A percentile compares a stretch with the other conserved stretches of the same genome.
These are phyloP conservation scores for Latheticus oryzae DNA, from an alignment of 2,888 invertebrate species.

Conservation along the genomic window DNA sequence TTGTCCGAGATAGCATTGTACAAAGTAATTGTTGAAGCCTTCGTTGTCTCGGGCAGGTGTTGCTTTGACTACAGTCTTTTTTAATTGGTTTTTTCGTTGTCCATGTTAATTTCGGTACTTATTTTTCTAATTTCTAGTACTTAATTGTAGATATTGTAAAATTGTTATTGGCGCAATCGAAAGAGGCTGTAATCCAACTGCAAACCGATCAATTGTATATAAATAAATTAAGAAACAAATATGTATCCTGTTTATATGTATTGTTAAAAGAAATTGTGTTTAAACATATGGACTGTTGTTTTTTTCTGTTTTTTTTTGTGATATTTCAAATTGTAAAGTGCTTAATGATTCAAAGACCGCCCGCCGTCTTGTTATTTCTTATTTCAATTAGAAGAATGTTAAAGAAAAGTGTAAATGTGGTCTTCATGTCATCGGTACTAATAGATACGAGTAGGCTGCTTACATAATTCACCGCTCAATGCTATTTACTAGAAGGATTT, in stretches of 20 bases:
- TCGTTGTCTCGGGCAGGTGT: constrained; percentile 47
- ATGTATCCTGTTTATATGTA: constrained; percentile 62
- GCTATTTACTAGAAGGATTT: constrained; percentile 35
- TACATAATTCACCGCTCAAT: constrained; percentile 45
- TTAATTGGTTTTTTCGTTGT: constrained; percentile 46
- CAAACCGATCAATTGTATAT: constrained; percentile 55
- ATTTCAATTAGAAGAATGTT: constrained; percentile 22
- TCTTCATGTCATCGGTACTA: constrained; percentile 47
- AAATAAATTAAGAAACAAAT: constrained; percentile 57
- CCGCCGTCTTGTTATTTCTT: constrained; percentile 37
- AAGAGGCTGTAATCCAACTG: constrained; percentile 52
- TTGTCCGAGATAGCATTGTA: constrained; percentile 49
- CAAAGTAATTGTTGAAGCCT: constrained; percentile 48
- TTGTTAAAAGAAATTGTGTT: constrained; percentile 61
- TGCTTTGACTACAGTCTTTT: constrained; percentile 54
- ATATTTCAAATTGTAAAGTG: constrained; percentile 43
- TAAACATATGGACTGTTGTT: constrained; percentile 62
- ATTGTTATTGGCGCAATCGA: constrained; percentile 43
- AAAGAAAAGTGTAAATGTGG: constrained; percentile 45
- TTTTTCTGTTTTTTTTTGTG: constrained; percentile 55
- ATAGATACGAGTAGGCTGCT: constrained; percentile 47
- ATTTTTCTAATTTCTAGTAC: constrained; percentile 47
- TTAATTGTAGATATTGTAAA: constrained; percentile 54
- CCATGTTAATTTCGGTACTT: constrained; percentile 41
- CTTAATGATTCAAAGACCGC: constrained; percentile 41